Evolutionary conservation across 2,113 vertebrate genomes (phyloP), one percentile per base, ranked within the genome.

Genomic region (Fregata magnificens): DNA sequence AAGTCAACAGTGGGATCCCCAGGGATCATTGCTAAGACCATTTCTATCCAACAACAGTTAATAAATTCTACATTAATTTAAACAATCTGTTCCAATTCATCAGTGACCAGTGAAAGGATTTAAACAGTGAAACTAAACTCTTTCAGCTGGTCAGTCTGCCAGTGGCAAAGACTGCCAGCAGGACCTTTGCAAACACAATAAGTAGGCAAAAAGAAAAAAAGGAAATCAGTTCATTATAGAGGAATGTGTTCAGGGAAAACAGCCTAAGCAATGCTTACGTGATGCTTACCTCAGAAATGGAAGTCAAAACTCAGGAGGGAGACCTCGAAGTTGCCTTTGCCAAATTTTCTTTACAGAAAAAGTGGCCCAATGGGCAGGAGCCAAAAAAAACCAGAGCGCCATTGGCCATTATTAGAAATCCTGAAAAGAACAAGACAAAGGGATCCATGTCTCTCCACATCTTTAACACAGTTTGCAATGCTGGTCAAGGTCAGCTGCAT

Each of bases 311-410:
- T 77, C 24, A 59, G 20, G 11, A 56, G 11, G 16, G 11, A 88
- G 16, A 53, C 9, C 42, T 63, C 11, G 1, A 70, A n/a, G 28
- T 38, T 10, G 11, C 31, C 17, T 17, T 63, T 40, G 7, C 5
- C 31, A 76, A 69, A 69, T 18, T 65, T 56, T 92, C 31, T 59
- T 76, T 36, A 44, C 5, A 7, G 19, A 71, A 7, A 52, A 36
- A 20, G 6, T 26, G 58, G 10, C 34, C 12, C 36, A 81, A 36
- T 1, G 1, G 0, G 0, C 15, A 38, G 2, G 5, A 24, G 16
- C 9, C 25, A 66, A 87, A 92, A 72, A 42, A 21, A 16, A 3
- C 1, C 5, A 65, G 19, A 28, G 5, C 22, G 3, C 32, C 13
- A 7, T 15, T 11, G 24, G 25, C 5, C 14, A 34, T 26, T 62